Evolutionary conservation across 2,797 vertebrate genomes (phyloP).

Genomic region (Channallabes apus): DNA sequence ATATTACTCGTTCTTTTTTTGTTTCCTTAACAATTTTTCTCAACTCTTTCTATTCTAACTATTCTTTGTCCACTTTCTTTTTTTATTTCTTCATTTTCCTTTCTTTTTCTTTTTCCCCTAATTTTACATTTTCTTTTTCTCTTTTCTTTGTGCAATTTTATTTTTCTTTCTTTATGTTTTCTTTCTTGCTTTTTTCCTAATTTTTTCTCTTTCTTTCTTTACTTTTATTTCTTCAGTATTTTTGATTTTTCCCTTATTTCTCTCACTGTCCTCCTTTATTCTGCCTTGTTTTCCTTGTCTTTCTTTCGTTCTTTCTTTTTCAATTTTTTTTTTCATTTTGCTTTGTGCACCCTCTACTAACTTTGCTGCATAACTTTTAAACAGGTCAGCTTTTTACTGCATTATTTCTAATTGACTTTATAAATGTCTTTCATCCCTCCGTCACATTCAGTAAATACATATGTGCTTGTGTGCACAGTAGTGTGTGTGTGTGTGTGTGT

Average conservation of each 20-base stretch:
- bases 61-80: background rate
- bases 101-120: too few species aligned
- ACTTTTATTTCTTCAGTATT: background rate
- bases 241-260: too few species aligned
- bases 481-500: constrained; percentile 24
- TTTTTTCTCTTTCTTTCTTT: background rate
- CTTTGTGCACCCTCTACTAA: background rate
- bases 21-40: background rate
- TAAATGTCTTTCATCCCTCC: constrained; percentile 2
- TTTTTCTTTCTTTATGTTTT: background rate
- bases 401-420: background rate
- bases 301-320: background rate
- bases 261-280: too few species aligned
- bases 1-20: background rate
- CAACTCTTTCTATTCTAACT: background rate
- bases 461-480: background rate
- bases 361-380: background rate
- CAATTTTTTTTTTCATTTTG: background rate
- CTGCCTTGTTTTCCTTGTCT: background rate
- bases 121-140: background rate
- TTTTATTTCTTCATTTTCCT: background rate
- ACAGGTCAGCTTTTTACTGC: background rate
- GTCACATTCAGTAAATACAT: background rate
- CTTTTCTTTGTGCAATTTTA: background rate
- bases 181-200: background rate